Evolutionary conservation across 1,140 invertebrate species (phyloP), one percentile per base, ranked within the genome.

Genomic region (Polyergus mexicanus): DNA sequence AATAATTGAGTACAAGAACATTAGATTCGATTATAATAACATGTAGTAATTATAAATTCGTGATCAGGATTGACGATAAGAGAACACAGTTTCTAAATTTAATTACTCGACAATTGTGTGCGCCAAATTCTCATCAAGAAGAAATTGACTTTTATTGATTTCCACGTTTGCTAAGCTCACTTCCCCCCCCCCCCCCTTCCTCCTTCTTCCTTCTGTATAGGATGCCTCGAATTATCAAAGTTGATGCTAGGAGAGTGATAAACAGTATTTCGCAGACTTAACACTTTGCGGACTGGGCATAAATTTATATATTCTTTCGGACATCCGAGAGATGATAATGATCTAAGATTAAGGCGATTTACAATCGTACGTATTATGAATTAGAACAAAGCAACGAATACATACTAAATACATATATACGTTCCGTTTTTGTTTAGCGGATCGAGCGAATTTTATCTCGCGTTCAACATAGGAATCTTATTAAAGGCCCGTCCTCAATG

Each of bases 201-300:
- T n/a, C 4, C 16, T 3, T 10, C 10, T 32, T 28, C 25, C n/a
- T 10, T 22, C 19, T 41, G 5, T 10, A 22, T 62, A 54, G n/a
- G 35, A 25, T 41, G 41, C 22, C 16, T 76, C 19, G 25, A 62
- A 25, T 80, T 80, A n/a, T 41, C 22, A 74, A 62, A 72, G 47
- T 35, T 74, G 38, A 78, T 38, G 28, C n/a, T 60, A 74, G 68
- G 35, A 74, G 78, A 72, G 66, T 54, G 51, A 72, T 32, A 32
- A 19, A 54, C 35, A 16, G 56, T 22, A 66, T 72, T 60, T 35
- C 44, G 78, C 25, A 71, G 38, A 16, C 66, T 83, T 83, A 62
- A 83, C 78, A 83, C 35, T 44, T 83, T 83, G 68, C 35, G 78
- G 78, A 62, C 38, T 54, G 25, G 68, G 2, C 7, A 3, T 22